Conservation (phyloP, 2,113 vertebrate species). For the Peromyscus leucopus region DNA sequence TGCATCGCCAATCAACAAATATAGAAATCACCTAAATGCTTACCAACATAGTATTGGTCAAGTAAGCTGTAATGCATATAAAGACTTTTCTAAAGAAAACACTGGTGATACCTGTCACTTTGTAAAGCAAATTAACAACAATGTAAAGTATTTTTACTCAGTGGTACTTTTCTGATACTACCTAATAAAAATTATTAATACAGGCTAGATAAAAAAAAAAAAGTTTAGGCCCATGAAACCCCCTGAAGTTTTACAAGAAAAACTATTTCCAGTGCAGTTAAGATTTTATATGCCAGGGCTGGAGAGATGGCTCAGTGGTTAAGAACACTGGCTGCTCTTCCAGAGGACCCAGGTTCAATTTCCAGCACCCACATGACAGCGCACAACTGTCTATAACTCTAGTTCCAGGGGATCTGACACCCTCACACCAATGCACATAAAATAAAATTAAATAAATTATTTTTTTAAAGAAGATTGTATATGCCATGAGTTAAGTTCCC, state of each 20-base stretch:
- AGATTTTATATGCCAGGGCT: too few species aligned
- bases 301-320: too few species aligned
- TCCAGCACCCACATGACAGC: too few species aligned
- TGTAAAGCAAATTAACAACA: neutral
- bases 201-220: neutral
- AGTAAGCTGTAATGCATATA: neutral
- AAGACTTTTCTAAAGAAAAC: neutral
- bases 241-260: neutral
- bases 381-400: too few species aligned
- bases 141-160: neutral
- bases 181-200: slow-evolving; percentile 17
- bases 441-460: too few species aligned
- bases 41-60: neutral
- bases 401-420: too few species aligned
- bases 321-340: too few species aligned
- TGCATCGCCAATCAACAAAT: neutral
- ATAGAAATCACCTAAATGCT: slow-evolving; percentile 11
- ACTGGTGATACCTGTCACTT: neutral
- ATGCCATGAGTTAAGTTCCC: neutral
- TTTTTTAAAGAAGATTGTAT: neutral
- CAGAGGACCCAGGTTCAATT: too few species aligned
- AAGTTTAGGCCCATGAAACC: neutral
- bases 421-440: too few species aligned
- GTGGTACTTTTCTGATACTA: neutral
- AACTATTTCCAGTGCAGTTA: neutral